phyloP scores from a whole-genome alignment of 2,888 invertebrate genomes.

The Rapana venosa region DNA sequence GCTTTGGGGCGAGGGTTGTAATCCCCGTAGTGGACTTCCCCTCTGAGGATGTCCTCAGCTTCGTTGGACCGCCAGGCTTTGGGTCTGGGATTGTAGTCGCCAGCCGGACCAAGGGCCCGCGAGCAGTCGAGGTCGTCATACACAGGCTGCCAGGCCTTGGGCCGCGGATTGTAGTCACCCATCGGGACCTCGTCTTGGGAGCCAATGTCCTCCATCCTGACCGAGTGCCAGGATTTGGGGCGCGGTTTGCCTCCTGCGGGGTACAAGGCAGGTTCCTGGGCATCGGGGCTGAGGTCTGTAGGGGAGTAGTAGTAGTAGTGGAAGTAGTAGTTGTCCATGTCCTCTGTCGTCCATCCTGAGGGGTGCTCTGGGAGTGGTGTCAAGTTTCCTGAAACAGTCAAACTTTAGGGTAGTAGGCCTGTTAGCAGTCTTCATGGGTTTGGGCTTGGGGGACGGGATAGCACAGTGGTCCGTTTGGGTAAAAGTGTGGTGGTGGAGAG shows the following conservation, averaged over 20 bases:
- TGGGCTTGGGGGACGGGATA: background rate
- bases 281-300: background rate
- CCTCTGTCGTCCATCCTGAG: background rate
- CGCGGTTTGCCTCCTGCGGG: background rate
- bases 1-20: slow-evolving; percentile 66
- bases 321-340: background rate
- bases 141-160: slow-evolving; percentile 60
- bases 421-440: too few species aligned
- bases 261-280: background rate
- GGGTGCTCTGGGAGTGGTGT: background rate
- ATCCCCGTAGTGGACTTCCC: slow-evolving; percentile 49
- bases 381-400: background rate
- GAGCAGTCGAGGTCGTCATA: background rate
- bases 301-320: background rate
- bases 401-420: background rate
- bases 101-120: background rate
- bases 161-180: slow-evolving; percentile 65
- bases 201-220: background rate
- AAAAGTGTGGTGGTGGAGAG: too few species aligned
- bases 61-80: background rate
- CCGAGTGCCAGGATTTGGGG: slow-evolving; percentile 16
- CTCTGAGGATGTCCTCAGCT: slow-evolving; percentile 23
- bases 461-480: too few species aligned
- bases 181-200: background rate
- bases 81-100: slow-evolving; percentile 8